Conservation (phyloP, 2,888 invertebrate genomes). For the Polyploca ridens region DNA sequence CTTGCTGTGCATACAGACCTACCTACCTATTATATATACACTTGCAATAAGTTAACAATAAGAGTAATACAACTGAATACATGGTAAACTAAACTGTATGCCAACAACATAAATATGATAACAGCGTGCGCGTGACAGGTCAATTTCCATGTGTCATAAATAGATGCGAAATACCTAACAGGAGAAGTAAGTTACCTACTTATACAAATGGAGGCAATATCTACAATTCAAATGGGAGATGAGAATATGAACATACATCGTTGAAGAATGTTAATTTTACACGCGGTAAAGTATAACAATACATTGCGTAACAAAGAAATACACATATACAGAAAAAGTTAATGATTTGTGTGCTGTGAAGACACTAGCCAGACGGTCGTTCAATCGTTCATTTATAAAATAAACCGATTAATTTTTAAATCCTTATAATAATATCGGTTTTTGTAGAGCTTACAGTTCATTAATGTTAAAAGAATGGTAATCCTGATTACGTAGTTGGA, state of each 20-base stretch:
- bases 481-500: too few species aligned
- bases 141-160: slow-evolving; percentile 6
- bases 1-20: slow-evolving; percentile 17
- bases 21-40: not conserved
- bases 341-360: too few species aligned
- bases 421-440: too few species aligned
- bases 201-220: not conserved
- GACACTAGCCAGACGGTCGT: too few species aligned
- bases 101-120: not conserved
- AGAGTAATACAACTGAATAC: not conserved
- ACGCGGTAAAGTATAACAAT: not conserved
- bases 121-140: not conserved
- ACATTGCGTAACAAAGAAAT: not conserved
- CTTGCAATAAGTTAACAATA: not conserved
- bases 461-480: too few species aligned
- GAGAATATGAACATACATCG: not conserved
- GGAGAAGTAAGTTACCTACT: not conserved
- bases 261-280: not conserved
- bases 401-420: too few species aligned
- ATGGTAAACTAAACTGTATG: slow-evolving; percentile 3
- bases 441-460: too few species aligned
- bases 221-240: not conserved
- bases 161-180: not conserved
- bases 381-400: too few species aligned
- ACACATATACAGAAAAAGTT: not conserved